These are phyloP conservation scores for Drosophila differens DNA, from an alignment of 2,888 invertebrate genomes.

Conservation along the genomic window DNA sequence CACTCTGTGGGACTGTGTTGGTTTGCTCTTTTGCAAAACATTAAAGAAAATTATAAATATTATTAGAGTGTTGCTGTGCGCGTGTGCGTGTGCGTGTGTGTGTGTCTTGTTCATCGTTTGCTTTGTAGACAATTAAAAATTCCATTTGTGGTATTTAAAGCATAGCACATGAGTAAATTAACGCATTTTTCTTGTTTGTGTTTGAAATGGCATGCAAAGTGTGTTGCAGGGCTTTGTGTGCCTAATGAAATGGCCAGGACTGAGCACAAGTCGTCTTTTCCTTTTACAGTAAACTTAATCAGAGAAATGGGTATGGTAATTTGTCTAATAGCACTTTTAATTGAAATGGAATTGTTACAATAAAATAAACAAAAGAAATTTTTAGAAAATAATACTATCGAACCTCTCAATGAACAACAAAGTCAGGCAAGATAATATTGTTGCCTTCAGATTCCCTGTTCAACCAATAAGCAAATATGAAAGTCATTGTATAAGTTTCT, in stretches of 20 bases:
- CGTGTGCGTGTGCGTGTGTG: not conserved
- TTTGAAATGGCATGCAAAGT: slow-evolving; percentile 27
- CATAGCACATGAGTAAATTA: slow-evolving; percentile 53
- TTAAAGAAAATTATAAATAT: slow-evolving; percentile 65
- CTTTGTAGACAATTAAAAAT: slow-evolving; percentile 64
- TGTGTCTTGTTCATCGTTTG: slow-evolving; percentile 22
- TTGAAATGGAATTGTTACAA: not conserved
- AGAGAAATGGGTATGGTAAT: not conserved
- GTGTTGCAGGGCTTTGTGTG: slow-evolving; percentile 15
- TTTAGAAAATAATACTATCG: not conserved
- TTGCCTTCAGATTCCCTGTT: not conserved
- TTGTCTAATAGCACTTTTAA: not conserved
- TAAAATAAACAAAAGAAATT: not conserved
- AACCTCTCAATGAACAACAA: not conserved
- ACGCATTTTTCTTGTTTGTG: slow-evolving; percentile 16
- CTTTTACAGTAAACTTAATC: not conserved
- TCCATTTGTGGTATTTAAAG: slow-evolving; percentile 64
- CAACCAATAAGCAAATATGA: not conserved
- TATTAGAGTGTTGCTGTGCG: not conserved
- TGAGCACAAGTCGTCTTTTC: not conserved
- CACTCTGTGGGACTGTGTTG: slow-evolving; percentile 8
- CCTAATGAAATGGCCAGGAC: slow-evolving; percentile 47
- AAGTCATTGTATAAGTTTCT: not conserved
- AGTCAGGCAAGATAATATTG: not conserved
- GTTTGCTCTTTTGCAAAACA: slow-evolving; percentile 32